Conservation (phyloP, 1,140 invertebrate genomes). For the Laupala kohalensis region DNA sequence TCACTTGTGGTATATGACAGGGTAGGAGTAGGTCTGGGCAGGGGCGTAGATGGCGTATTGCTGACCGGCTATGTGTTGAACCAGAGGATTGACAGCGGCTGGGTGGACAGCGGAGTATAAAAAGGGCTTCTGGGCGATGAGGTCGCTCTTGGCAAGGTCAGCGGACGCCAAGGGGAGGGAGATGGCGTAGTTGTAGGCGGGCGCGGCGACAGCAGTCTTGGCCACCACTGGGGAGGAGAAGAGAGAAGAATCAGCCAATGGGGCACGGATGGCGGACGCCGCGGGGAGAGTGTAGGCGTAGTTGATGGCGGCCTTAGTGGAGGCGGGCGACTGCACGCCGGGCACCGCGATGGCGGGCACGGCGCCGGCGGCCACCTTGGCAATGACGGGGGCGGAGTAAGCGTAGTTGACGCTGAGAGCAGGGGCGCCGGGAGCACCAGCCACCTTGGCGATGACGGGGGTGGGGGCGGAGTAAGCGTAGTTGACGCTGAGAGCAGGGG, state of each 20-base stretch:
- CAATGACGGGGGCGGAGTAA: neutral
- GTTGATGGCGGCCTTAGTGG: slow-evolving; percentile 16
- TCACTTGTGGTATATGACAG: slow-evolving; percentile 12
- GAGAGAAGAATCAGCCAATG: neutral
- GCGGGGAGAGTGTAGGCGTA: slow-evolving; percentile 9
- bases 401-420: neutral
- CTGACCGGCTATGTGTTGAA: slow-evolving; percentile 8
- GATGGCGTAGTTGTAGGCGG: slow-evolving; percentile 17
- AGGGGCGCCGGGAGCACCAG: slow-evolving; percentile 1
- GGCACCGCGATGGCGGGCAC: slow-evolving; percentile 22
- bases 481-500: slow-evolving; percentile 14
- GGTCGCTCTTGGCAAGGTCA: slow-evolving; percentile 8
- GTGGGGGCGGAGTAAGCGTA: slow-evolving; percentile 17
- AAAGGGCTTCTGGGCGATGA: neutral
- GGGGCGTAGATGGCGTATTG: slow-evolving; percentile 16
- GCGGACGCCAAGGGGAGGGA: slow-evolving; percentile 11
- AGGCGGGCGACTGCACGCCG: slow-evolving; percentile 6
- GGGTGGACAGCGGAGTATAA: slow-evolving; percentile 4
- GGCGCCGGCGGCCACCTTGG: neutral
- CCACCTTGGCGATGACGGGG: slow-evolving; percentile 12
- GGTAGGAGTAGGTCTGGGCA: neutral
- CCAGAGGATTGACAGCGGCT: slow-evolving; percentile 5
- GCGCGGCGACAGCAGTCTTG: slow-evolving; percentile 6
- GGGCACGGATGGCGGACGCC: slow-evolving; percentile 13
- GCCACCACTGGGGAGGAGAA: slow-evolving; percentile 14